Evolutionary conservation across 2,113 vertebrate genomes (phyloP), one percentile per base, ranked within the genome.

Genomic region (Arvicanthis niloticus): DNA sequence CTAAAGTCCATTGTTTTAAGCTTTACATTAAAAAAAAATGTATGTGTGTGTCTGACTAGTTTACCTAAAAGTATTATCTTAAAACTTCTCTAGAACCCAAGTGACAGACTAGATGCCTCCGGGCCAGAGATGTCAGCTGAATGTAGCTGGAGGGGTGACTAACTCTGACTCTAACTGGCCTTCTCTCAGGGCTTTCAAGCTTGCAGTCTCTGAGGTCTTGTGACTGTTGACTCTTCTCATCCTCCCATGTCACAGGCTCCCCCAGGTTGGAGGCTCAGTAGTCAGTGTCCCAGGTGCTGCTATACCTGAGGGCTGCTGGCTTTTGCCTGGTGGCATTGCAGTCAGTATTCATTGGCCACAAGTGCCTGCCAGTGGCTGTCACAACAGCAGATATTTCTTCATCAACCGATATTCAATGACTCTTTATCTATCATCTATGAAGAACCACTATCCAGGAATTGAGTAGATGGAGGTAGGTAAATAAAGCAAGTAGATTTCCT

Each of bases 1-100:
- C 77, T 80, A 91, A 95, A 91, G 67, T 87, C 93, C 86, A 96
- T 92, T 93, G 92, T 94, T 96, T 92, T 37, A 82, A 73, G 68
- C 73, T 93, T 96, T 19, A 67, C 93, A 90, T 51, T 7, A 7
- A 60, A 60, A 81, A 22, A 60, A 60, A 81, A 58, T 56, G 15
- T 62, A 62, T 62, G 29, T 42, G 42, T 85, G 26, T 19, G 2
- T 65, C 4, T 85, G 40, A 40, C 42, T 65, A 85, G 62, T 31
- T 84, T 31, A 40, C 58, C 40, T 85, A 45, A 45, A 85, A 73
- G 19, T 78, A 26, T 77, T 78, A 86, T 65, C 21, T 76, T 68
- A 31, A 80, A 81, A 80, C 17, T 34, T 91, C 34, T 75, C 75
- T 13, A 34, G 62, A 88, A 58, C 48, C 58, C 67, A 45, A 21